Evolutionary conservation across 2,113 vertebrate genomes (phyloP), one percentile per base, ranked within the genome.

Genomic region (Podilymbus podiceps): DNA sequence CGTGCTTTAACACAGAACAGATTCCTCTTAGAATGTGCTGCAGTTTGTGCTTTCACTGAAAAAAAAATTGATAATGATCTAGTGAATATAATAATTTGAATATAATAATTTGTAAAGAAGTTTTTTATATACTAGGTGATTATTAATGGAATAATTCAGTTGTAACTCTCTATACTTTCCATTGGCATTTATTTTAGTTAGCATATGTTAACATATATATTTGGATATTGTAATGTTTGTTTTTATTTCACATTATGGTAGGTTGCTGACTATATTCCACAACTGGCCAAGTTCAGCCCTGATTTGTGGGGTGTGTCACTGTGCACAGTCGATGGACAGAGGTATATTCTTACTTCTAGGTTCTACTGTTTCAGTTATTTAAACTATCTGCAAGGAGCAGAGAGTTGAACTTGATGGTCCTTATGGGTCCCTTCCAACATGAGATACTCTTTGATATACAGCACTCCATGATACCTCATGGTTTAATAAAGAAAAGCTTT

Each of bases 181-280:
- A 9, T 5, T 49, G 47, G 30, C 11, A 5, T 19, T 82, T 62
- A 25, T 74, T 87, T 38, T 42, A 52, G 40, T 75, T 12, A 52
- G 25, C 1, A 2, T 56, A 15, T 31, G 4, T 30, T 89, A 72
- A 27, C 1, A 1, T 5, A 7, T 4, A 55, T n/a, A n/a, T 83
- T 31, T 53, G 46, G 16, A 7, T 77, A 30, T 40, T 79, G 18
- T 85, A 82, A 92, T 14, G 6, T 71, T 13, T 90, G 6, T 53
- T 25, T 81, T 12, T 63, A 11, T 94, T 87, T 93, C 40, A 35
- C 15, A 0, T 94, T 87, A 79, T 92, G n/a, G 12, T 75, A 99
- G 99, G 99, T 99, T 98, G 99, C 99, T 47, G 99, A 99, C 97
- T 99, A 99, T 97, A 99, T 99, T 96, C 99, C 99, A 93, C 99